A percentile compares a stretch with the other conserved stretches of the same genome.
These are phyloP conservation scores for Gymnocypris eckloni DNA, from an alignment of 2,797 vertebrate genomes.

Conservation along the genomic window DNA sequence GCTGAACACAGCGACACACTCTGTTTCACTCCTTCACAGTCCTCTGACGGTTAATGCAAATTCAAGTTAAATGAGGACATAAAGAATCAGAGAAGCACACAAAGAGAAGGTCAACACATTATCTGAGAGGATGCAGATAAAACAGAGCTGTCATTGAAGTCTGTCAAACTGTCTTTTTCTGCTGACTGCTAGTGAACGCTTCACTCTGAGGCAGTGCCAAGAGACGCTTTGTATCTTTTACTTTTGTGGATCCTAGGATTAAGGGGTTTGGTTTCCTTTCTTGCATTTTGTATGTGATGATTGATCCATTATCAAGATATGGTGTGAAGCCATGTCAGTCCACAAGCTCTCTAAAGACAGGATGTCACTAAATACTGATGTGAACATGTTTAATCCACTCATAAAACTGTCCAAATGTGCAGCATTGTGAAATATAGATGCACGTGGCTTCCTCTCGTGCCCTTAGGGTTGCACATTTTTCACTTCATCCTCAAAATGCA, in stretches of 20 bases:
- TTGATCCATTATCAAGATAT: slow-evolving; percentile 32
- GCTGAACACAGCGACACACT: neutral
- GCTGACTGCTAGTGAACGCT: slow-evolving; percentile 21
- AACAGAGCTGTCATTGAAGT: slow-evolving; percentile 29
- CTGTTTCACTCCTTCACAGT: neutral
- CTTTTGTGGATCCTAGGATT: slow-evolving; percentile 38
- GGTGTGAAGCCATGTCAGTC: slow-evolving; percentile 3
- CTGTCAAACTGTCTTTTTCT: slow-evolving; percentile 32
- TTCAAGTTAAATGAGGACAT: neutral
- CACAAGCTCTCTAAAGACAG: slow-evolving; percentile 28
- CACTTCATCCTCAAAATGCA: slow-evolving; percentile 67
- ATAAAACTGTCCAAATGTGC: slow-evolving; percentile 26
- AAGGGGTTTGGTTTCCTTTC: neutral
- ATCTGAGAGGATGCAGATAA: slow-evolving; percentile 15
- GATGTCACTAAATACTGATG: slow-evolving; percentile 23
- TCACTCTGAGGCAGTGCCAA: slow-evolving; percentile 18
- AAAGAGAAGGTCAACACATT: neutral
- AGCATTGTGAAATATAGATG: slow-evolving; percentile 30
- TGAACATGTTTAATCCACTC: slow-evolving; percentile 33
- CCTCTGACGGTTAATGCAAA: slow-evolving; percentile 8
- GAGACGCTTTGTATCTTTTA: slow-evolving; percentile 20
- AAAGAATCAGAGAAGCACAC: neutral
- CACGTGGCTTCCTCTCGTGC: slow-evolving; percentile 44
- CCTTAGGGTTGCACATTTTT: slow-evolving; percentile 62
- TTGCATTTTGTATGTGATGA: neutral